Conservation (phyloP, 2,797 vertebrate genomes). For the Pipistrellus pipistrellus region DNA sequence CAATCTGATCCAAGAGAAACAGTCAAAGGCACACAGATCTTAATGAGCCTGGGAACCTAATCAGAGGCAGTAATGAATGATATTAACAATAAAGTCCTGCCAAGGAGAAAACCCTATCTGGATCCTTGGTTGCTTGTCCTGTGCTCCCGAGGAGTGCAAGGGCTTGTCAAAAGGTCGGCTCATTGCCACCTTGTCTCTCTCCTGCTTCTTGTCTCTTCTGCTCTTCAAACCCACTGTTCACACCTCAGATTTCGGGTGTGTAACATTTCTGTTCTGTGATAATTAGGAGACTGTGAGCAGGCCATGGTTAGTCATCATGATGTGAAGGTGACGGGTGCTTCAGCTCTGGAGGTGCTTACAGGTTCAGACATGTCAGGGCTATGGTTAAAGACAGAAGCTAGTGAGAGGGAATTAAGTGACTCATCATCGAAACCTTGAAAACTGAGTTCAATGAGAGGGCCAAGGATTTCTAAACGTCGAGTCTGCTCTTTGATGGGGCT, state of each 20-base stretch:
- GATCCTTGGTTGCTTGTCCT: not conserved
- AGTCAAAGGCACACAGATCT: conserved; percentile 79
- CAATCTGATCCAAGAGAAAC: conserved; percentile 80
- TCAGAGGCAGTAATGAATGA: conserved; percentile 70
- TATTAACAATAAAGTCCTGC: conserved; percentile 52
- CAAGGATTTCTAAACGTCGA: conserved; percentile 21
- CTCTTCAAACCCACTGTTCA: conserved; percentile 32
- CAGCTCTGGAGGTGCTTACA: conserved; percentile 33
- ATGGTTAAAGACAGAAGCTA: conserved; percentile 52
- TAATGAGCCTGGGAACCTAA: conserved; percentile 79
- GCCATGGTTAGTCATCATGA: conserved; percentile 70
- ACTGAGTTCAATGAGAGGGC: conserved; percentile 73
- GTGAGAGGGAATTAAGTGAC: conserved; percentile 67
- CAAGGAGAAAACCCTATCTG: conserved; percentile 54
- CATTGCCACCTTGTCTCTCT: not conserved
- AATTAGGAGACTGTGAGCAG: conserved; percentile 62
- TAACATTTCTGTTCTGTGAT: conserved; percentile 57
- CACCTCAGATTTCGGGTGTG: conserved; percentile 18
- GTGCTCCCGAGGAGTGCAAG: conserved; percentile 36
- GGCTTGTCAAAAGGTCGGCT: conserved; percentile 22
- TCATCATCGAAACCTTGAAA: conserved; percentile 72
- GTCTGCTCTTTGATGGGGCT: not conserved
- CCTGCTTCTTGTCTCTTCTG: not conserved
- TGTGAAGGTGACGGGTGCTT: conserved; percentile 62
- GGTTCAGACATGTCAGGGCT: conserved; percentile 72